A percentile compares a stretch with the other conserved stretches of the same genome.
Evolutionary conservation across 1,140 invertebrate species (phyloP).

Genomic region (Mactra quadrangularis): DNA sequence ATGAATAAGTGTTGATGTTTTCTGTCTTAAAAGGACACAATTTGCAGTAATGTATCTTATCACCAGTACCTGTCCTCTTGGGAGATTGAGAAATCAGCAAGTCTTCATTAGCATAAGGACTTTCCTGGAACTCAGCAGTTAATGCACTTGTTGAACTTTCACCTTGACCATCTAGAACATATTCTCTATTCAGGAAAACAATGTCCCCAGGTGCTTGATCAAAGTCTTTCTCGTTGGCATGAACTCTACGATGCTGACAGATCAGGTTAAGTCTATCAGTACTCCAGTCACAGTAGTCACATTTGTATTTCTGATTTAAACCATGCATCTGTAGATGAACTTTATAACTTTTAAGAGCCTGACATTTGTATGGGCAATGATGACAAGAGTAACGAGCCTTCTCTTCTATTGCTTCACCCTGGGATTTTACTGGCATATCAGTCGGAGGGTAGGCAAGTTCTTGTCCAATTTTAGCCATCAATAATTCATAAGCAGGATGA

Average conservation of each 20-base stretch:
- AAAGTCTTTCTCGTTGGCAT: conserved; percentile 69
- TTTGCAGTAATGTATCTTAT: conserved; percentile 74
- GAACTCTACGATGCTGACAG: conserved; percentile 78
- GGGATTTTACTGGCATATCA: conserved; percentile 10
- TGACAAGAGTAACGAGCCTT: conserved; percentile 70
- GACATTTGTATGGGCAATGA: conserved; percentile 77
- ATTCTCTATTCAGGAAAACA: conserved; percentile 77
- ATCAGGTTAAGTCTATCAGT: conserved; percentile 75
- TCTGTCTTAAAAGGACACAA: conserved; percentile 78
- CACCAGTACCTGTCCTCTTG: conserved; percentile 37
- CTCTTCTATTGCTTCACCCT: conserved; percentile 46
- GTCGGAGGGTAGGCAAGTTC: conserved; percentile 46
- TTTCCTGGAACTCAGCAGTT: conserved; percentile 8
- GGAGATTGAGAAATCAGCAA: background rate
- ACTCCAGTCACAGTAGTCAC: conserved; percentile 82
- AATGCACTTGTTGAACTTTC: background rate
- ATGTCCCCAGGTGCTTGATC: conserved; percentile 72
- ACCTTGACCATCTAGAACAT: conserved; percentile 72
- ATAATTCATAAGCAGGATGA: conserved; percentile 32
- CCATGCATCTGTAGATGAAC: conserved; percentile 78
- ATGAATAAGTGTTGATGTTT: conserved; percentile 75
- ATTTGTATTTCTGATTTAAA: conserved; percentile 74
- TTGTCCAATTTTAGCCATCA: conserved; percentile 37
- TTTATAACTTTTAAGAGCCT: conserved; percentile 72
- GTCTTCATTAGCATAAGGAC: conserved; percentile 1